Evolutionary conservation across 2,888 invertebrate species (phyloP), one percentile per base, ranked within the genome.

Genomic region (Osedax fenrisi): DNA sequence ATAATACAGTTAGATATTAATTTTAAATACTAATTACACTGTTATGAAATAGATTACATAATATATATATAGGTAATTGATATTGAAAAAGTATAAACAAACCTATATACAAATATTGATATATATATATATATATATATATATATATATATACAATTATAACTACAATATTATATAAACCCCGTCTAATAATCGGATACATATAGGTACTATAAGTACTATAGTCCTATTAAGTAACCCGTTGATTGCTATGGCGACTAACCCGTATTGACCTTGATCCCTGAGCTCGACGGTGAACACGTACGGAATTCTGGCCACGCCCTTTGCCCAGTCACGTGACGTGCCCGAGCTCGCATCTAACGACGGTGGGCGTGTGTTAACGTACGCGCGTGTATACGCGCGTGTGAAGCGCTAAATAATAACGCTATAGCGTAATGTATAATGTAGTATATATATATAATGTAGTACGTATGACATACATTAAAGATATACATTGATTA

Each of bases 281-380:
- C 78, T 27, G 71, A 78, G 74, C 41, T 78, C 78, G 10, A 78
- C 67, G 2, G 78, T 78, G 73, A 76, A 78, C 22, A 78, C 77
- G 64, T 72, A 78, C 2, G 25, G 73, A 27, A 78, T 78, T 10
- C 64, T 23, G 21, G 75, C 27, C 5, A 59, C 74, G 5, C 77
- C 78, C 17, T 74, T 27, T 2, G 77, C 78, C 78, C 78, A 78
- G 73, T 78, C 78, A 17, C 77, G 67, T n/a, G 78, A 76, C 10
- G 77, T 78, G 3, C 78, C 78, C 13, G 77, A 76, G 17, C 77
- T 76, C 17, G 41, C 41, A 41, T 41, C 41, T 41, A 41, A n/a
- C 17, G 62, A 10, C 22, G 5, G 62, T 62, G 62, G 22, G 62
- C 24, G 62, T 17, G 62, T 17, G 62, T 17, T 22, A 23, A 24